phyloP scores from a whole-genome alignment of 2,888 invertebrate species.

The Chrysolina oricalcia region DNA sequence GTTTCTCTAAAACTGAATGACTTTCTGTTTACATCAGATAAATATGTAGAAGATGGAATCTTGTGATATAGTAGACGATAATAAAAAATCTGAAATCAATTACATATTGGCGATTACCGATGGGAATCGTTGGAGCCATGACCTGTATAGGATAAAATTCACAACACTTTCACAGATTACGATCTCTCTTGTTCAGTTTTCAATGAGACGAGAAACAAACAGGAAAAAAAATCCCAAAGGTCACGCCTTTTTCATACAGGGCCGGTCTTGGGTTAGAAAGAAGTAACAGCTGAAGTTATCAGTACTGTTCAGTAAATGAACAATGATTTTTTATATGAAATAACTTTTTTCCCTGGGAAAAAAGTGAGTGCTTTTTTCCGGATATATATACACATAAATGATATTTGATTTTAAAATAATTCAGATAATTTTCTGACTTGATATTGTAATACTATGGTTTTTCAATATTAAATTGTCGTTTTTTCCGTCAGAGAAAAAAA shows the following conservation, averaged over 20 bases:
- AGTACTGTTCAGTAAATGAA: conserved; percentile 66
- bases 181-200: conserved; percentile 12
- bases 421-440: too few relatives aligned
- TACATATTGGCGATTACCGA: background rate
- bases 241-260: conserved; percentile 54
- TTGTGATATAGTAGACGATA: background rate
- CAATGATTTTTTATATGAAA: too few relatives aligned
- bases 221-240: background rate
- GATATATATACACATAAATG: too few relatives aligned
- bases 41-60: too few relatives aligned
- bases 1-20: too few relatives aligned
- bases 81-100: background rate
- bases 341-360: too few relatives aligned
- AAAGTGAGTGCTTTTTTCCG: too few relatives aligned
- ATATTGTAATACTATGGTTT: too few relatives aligned
- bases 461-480: too few relatives aligned
- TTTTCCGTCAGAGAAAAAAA: background rate
- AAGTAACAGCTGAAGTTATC: conserved; percentile 64
- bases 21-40: too few relatives aligned
- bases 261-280: conserved; percentile 59
- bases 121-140: background rate
- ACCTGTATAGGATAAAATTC: conserved; percentile 13
- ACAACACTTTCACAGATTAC: conserved; percentile 20
- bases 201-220: conserved; percentile 7
- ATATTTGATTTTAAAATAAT: too few relatives aligned